These are phyloP conservation scores for Pempheris klunzingeri DNA, from an alignment of 2,797 vertebrate species.

Conservation along the genomic window DNA sequence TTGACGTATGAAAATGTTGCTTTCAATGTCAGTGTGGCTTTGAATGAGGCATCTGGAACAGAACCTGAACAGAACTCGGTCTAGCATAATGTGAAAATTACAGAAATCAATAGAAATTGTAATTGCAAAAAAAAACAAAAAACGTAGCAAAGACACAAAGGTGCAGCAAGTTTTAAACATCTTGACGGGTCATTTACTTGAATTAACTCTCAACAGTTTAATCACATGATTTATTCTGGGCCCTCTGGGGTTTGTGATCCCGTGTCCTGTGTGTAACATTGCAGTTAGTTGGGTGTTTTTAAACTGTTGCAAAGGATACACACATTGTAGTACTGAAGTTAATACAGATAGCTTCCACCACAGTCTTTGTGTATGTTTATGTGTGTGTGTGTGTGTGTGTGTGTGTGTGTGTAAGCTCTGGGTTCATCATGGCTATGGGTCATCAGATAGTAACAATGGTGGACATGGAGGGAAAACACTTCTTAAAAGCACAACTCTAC, in stretches of 20 bases:
- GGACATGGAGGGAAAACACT: conserved; percentile 59
- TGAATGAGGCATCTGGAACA: background rate
- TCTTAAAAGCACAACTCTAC: conserved; percentile 54
- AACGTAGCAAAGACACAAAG: background rate
- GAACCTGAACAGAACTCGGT: background rate
- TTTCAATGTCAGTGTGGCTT: background rate
- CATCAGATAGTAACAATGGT: conserved; percentile 47
- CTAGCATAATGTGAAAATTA: background rate
- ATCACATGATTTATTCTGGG: background rate
- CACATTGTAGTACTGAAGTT: background rate
- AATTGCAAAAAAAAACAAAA: background rate
- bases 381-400: conserved; percentile 17
- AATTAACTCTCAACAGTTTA: background rate
- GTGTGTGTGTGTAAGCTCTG: conserved; percentile 11
- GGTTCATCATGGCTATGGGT: conserved; percentile 33
- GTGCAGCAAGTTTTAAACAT: background rate
- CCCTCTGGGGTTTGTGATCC: background rate
- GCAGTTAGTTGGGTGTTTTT: background rate
- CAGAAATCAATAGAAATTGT: background rate
- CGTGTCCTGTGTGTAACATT: background rate
- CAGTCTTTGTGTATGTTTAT: conserved; percentile 5
- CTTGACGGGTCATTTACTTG: background rate
- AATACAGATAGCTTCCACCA: background rate
- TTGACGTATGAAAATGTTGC: no score
- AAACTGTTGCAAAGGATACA: conserved; percentile 18